These are phyloP conservation scores for Cepaea hortensis DNA, from an alignment of 2,888 invertebrate species.

Conservation along the genomic window DNA sequence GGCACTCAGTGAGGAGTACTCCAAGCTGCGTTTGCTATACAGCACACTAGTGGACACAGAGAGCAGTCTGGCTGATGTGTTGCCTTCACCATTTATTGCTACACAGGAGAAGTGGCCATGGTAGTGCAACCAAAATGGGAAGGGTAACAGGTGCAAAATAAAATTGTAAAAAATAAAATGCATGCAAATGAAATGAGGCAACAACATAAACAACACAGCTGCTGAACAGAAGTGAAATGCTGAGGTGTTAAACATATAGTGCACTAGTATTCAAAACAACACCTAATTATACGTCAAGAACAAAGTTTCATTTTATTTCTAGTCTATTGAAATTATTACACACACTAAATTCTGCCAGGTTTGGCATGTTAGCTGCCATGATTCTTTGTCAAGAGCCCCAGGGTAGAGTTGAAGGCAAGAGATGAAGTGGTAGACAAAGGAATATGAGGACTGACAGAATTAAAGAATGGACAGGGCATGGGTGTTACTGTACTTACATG, in stretches of 20 bases:
- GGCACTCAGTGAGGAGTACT: conserved; percentile 65
- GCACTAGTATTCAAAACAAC: conserved; percentile 8
- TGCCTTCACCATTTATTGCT: conserved; percentile 58
- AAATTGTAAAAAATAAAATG: conserved; percentile 29
- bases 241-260: conserved; percentile 1
- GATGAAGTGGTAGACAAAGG: no score
- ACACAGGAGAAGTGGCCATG: conserved; percentile 23
- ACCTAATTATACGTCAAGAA: neutral
- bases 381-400: no score
- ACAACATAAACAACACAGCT: neutral
- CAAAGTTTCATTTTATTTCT: no score
- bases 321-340: no score
- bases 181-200: conserved; percentile 53
- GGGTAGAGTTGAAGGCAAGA: no score
- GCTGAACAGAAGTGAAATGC: conserved; percentile 13
- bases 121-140: neutral
- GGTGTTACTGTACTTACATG: no score
- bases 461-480: no score
- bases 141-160: conserved; percentile 12
- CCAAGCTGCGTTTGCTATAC: conserved; percentile 68
- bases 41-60: conserved; percentile 70
- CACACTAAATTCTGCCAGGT: no score
- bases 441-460: no score
- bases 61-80: conserved; percentile 67
- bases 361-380: no score